Percentiles rank a stretch among this genome's conserved stretches.
Evolutionary conservation across 2,113 vertebrate species (phyloP).

Genomic region (Myrmecophaga tridactyla): DNA sequence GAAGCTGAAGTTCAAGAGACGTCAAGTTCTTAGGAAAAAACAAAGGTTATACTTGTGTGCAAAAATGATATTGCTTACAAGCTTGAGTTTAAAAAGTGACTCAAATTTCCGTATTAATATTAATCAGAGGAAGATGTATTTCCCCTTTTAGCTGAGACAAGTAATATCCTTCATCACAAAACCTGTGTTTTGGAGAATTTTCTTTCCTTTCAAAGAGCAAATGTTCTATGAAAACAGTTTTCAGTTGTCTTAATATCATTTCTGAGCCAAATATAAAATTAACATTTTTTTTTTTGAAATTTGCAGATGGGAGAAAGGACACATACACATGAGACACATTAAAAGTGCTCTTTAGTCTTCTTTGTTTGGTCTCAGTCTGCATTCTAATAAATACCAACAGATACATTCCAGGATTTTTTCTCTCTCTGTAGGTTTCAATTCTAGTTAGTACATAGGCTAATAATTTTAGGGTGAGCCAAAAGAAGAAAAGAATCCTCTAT

Average conservation of each 20-base stretch:
- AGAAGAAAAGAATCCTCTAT: neutral
- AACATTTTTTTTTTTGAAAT: constrained; percentile 10
- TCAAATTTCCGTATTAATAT: too few relatives aligned
- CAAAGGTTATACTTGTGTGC: too few relatives aligned
- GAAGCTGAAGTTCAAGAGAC: too few relatives aligned
- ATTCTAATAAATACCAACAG: constrained; percentile 36
- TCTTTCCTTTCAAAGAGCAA: constrained; percentile 40
- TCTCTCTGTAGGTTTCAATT: neutral
- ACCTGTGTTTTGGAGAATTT: constrained; percentile 40
- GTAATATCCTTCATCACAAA: constrained; percentile 38
- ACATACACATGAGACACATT: neutral
- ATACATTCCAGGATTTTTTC: neutral
- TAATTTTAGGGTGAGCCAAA: neutral
- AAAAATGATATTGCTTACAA: too few relatives aligned
- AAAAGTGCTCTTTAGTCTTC: neutral
- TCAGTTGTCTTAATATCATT: constrained; percentile 41
- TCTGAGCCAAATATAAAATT: constrained; percentile 40
- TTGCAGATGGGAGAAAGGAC: constrained; percentile 37
- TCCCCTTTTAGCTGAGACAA: constrained; percentile 39
- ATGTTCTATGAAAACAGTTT: constrained; percentile 26
- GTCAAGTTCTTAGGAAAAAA: too few relatives aligned
- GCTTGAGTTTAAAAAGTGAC: too few relatives aligned
- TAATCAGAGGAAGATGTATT: neutral
- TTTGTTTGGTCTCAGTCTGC: neutral
- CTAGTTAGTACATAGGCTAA: neutral